These are phyloP conservation scores for Rhinatrema bivittatum DNA, from an alignment of 2,797 vertebrate species.

Conservation along the genomic window DNA sequence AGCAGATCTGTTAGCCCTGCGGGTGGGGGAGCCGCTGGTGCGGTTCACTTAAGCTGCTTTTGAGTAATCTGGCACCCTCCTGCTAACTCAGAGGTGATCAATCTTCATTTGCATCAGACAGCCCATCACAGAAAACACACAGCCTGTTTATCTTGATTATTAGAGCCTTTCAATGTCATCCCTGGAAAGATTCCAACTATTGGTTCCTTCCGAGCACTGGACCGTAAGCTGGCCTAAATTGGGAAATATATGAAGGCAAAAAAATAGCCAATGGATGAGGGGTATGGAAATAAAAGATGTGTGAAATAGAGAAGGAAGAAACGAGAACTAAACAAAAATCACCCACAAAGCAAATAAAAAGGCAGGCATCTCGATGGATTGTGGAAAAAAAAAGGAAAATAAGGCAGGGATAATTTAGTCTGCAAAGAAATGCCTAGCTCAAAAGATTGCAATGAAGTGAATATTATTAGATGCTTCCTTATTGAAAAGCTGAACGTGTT, in stretches of 20 bases:
- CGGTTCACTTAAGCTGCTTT: slow-evolving; percentile 14
- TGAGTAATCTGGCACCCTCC: slow-evolving; percentile 29
- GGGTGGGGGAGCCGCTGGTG: too few relatives aligned
- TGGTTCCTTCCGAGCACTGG: slow-evolving; percentile 18
- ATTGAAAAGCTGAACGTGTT: slow-evolving; percentile 25
- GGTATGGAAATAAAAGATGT: slow-evolving; percentile 4
- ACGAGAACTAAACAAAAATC: neutral
- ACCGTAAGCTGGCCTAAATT: slow-evolving; percentile 9
- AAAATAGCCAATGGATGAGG: neutral
- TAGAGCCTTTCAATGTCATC: slow-evolving; percentile 45
- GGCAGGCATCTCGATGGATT: slow-evolving; percentile 20
- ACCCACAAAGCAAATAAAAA: slow-evolving; percentile 9
- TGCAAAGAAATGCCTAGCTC: too few relatives aligned
- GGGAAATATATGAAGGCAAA: slow-evolving; percentile 13
- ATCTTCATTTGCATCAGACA: slow-evolving; percentile 50
- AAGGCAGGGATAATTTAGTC: too few relatives aligned
- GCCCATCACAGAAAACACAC: slow-evolving; percentile 45
- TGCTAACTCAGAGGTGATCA: slow-evolving; percentile 48
- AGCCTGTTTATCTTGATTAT: slow-evolving; percentile 59
- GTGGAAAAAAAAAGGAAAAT: slow-evolving; percentile 25
- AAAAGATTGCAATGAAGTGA: too few relatives aligned
- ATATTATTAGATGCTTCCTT: too few relatives aligned
- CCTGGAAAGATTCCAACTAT: slow-evolving; percentile 43
- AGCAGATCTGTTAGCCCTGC: slow-evolving; percentile 23
- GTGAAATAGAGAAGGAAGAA: neutral